Conservation (phyloP, 2,113 vertebrate genomes). For the Periophthalmus modestus region DNA sequence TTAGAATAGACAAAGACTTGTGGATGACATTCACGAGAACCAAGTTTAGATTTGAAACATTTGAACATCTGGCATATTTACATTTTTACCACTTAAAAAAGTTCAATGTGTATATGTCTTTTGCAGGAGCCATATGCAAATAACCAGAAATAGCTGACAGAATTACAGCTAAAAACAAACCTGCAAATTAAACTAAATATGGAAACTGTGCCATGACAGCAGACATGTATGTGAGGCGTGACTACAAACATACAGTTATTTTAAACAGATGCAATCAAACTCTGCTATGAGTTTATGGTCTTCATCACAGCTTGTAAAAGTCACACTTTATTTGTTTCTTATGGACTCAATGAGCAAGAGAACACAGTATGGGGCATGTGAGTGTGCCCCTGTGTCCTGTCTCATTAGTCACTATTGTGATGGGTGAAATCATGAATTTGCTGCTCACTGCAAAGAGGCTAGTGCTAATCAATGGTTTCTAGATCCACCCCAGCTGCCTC, state of each 20-base stretch:
- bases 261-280: not conserved
- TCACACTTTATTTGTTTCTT: conserved; percentile 13
- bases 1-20: too few relatives aligned
- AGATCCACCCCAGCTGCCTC: conserved; percentile 76
- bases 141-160: too few relatives aligned
- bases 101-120: too few relatives aligned
- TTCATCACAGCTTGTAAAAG: conserved; percentile 9
- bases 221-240: conserved; percentile 27
- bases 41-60: too few relatives aligned
- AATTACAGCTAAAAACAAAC: conserved; percentile 25
- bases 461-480: conserved; percentile 63
- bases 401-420: conserved; percentile 61
- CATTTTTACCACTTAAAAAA: too few relatives aligned
- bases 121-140: not conserved
- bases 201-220: conserved; percentile 27
- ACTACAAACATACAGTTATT: conserved; percentile 1
- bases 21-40: too few relatives aligned
- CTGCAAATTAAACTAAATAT: conserved; percentile 51
- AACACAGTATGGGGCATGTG: conserved; percentile 23
- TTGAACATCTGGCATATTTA: too few relatives aligned
- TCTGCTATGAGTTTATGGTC: not conserved
- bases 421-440: conserved; percentile 71
- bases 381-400: conserved; percentile 64
- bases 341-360: conserved; percentile 10
- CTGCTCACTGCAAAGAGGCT: conserved; percentile 45